A percentile compares a stretch with the other conserved stretches of the same genome.
These are phyloP conservation scores for Leptopilina myrica DNA, from an alignment of 2,888 invertebrate species.

Conservation along the genomic window DNA sequence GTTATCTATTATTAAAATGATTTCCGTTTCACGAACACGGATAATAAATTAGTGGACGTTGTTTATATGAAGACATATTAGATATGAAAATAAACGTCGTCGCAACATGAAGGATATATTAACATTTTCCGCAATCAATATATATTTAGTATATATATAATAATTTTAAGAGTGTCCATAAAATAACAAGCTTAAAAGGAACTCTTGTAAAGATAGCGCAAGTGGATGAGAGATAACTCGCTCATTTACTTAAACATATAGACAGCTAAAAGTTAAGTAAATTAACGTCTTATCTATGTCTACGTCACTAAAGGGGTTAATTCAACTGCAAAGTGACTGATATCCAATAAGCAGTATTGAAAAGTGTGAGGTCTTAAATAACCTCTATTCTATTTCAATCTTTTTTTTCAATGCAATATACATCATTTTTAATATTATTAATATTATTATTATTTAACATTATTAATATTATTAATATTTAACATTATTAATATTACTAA, in stretches of 20 bases:
- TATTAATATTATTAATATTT: too few species aligned
- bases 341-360: background rate
- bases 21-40: too few species aligned
- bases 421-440: too few species aligned
- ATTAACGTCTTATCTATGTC: constrained; percentile 11
- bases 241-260: constrained; percentile 17
- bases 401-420: background rate
- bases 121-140: constrained; percentile 1
- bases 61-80: too few species aligned
- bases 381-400: background rate
- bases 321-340: constrained; percentile 5
- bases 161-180: constrained; percentile 9
- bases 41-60: too few species aligned
- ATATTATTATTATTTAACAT: too few species aligned
- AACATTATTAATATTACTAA: too few species aligned
- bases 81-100: too few species aligned
- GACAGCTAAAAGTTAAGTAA: constrained; percentile 17
- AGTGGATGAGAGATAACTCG: constrained; percentile 15
- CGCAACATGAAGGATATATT: too few species aligned
- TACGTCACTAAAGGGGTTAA: constrained; percentile 20
- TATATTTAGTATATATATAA: background rate
- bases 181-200: constrained; percentile 9
- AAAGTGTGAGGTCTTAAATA: background rate
- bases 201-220: constrained; percentile 1
- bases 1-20: too few species aligned